Percentiles rank a stretch among this genome's conserved stretches.
Conservation (phyloP, 2,888 invertebrate species). For the Vannuccia rotundouncinata region DNA sequence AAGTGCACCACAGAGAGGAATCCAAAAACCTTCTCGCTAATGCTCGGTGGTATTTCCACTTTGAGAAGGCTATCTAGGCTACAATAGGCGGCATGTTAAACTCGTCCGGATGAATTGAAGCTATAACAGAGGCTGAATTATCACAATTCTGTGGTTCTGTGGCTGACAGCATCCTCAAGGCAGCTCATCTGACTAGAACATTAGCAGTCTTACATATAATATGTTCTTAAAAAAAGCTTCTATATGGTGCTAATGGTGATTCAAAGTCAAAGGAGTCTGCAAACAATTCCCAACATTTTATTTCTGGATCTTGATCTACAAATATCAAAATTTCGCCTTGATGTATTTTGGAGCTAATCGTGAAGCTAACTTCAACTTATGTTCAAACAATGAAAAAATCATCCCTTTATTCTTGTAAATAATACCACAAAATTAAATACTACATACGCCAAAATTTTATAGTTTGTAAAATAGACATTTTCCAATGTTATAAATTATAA, state of each 20-base stretch:
- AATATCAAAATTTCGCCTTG: too few relatives aligned
- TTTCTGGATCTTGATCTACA: too few relatives aligned
- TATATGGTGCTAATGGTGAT: not conserved
- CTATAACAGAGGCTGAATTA: not conserved
- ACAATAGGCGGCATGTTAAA: not conserved
- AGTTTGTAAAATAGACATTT: too few relatives aligned
- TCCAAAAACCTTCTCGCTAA: not conserved
- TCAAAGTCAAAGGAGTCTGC: not conserved
- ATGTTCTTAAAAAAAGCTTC: not conserved
- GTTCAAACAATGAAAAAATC: too few relatives aligned
- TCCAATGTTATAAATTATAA: too few relatives aligned
- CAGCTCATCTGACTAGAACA: not conserved
- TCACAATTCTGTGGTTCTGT: not conserved
- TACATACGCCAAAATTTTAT: too few relatives aligned
- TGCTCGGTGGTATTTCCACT: not conserved
- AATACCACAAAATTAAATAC: too few relatives aligned
- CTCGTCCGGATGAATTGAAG: not conserved
- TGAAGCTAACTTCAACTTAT: too few relatives aligned
- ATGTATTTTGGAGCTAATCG: too few relatives aligned
- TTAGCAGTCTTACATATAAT: not conserved
- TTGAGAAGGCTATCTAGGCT: not conserved
- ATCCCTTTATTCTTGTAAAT: too few relatives aligned
- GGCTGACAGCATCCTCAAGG: not conserved
- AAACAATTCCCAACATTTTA: not conserved
- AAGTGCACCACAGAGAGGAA: not conserved